phyloP scores from a whole-genome alignment of 2,888 invertebrate species.

The Philereme vetulata region DNA sequence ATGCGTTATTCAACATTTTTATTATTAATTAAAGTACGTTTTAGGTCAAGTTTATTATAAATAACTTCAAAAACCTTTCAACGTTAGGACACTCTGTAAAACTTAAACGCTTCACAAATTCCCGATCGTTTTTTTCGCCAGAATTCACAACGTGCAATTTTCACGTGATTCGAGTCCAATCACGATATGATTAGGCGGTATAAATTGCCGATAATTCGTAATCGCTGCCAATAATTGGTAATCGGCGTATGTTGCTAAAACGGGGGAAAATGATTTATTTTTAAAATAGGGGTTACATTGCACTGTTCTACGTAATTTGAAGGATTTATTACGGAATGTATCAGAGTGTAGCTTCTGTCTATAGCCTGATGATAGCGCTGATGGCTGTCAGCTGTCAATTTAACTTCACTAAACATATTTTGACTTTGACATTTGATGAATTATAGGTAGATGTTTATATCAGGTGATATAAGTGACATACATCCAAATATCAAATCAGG shows the following conservation, averaged over 20 bases:
- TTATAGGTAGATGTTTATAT: too few species aligned
- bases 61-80: too few species aligned
- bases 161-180: constrained; percentile 48
- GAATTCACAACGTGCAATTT: constrained; percentile 51
- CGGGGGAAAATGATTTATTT: constrained; percentile 45
- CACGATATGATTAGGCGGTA: constrained; percentile 48
- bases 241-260: constrained; percentile 44
- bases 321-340: constrained; percentile 3
- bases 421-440: too few species aligned
- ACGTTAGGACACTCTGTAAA: constrained; percentile 2
- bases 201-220: constrained; percentile 39
- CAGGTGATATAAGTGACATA: too few species aligned
- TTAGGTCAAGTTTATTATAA: too few species aligned
- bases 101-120: neutral
- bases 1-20: too few species aligned
- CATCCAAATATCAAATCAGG: too few species aligned
- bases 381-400: too few species aligned
- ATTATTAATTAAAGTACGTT: too few species aligned
- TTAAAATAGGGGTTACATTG: constrained; percentile 33
- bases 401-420: too few species aligned
- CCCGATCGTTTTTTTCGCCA: constrained; percentile 29
- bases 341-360: neutral
- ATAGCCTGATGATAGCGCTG: too few species aligned
- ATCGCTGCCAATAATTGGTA: constrained; percentile 39
- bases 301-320: constrained; percentile 5